phyloP scores from a whole-genome alignment of 2,113 vertebrate genomes.

The Protobothrops mucrosquamatus region DNA sequence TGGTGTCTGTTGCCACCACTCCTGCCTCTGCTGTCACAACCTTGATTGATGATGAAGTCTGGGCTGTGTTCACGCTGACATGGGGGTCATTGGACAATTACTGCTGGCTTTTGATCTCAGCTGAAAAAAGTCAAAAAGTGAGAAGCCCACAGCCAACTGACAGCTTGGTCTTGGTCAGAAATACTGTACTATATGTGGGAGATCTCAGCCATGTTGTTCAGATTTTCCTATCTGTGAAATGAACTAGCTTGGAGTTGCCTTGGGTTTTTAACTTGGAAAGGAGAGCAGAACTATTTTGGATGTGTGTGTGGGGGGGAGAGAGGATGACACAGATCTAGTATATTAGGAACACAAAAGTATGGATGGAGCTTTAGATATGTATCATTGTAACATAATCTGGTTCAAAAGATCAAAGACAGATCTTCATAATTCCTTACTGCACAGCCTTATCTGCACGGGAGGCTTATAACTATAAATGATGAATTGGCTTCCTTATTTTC shows the following conservation, averaged over 20 bases:
- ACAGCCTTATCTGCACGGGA: not conserved
- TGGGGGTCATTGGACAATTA: not conserved
- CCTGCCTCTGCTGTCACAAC: not conserved
- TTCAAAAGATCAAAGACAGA: not conserved
- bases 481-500: not conserved
- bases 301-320: rapidly evolving
- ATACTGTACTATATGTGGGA: not conserved
- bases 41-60: not conserved
- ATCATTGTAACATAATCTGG: not conserved
- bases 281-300: not conserved
- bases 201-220: not conserved
- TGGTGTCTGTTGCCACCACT: not conserved
- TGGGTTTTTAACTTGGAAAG: not conserved
- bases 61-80: not conserved
- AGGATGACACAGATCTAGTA: not conserved
- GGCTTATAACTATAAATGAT: not conserved
- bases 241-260: not conserved
- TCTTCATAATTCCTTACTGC: not conserved
- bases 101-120: not conserved
- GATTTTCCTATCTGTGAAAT: not conserved
- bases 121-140: not conserved
- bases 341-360: not conserved
- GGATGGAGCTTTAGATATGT: not conserved
- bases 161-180: not conserved
- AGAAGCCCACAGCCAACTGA: not conserved